Base-by-base conservation (phyloP, 2,888 invertebrate species). In the Cantharis rustica region DNA sequence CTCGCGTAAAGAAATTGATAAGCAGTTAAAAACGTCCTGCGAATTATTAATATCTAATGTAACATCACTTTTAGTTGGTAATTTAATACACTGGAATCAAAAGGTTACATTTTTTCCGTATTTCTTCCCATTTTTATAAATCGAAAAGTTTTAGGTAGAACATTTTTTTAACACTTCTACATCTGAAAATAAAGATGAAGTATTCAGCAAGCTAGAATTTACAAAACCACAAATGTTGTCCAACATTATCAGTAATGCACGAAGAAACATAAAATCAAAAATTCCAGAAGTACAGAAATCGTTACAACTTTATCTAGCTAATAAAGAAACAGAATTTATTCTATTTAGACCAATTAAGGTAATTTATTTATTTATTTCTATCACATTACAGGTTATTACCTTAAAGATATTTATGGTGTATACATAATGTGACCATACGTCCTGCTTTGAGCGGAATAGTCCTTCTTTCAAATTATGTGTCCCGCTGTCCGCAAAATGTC, bases 271-370 rank as follows among this genome's bases (percentile, higher is more conserved):
- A 75, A 96, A 96, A 87, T 90, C 92, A 0, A 93, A 94, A 81
- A 90, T 98, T 47, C 94, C 97, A 0, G 90, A 91, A 7, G 89
- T 98, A 15, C 96, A 97, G 85, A 91, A 95, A 4, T 95, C 96
- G 13, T 97, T 99, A 97, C 94, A 96, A 81, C 91, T 99, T 0
- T 99, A 99, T 88, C 90, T 99, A 72, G 96, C 98, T 13, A 99
- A 98, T 87, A 93, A 95, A 81, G 99, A 99, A 87, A 99, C 99
- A 0, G 99, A 99, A 88, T 96, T 97, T 83, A 98, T 99, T 84
- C 91, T 99, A 10, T 98, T 99, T 84, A 92, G 97, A 75, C 98
- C 98, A 1, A 95, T 99, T 69, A 93, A 96, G 88, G 96, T 95
- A 86, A n/a, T n/a, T n/a, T n/a, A n/a, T n/a, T n/a, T n/a, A n/a